Conservation (phyloP, 2,113 vertebrate genomes). For the Nesogale talazaci region DNA sequence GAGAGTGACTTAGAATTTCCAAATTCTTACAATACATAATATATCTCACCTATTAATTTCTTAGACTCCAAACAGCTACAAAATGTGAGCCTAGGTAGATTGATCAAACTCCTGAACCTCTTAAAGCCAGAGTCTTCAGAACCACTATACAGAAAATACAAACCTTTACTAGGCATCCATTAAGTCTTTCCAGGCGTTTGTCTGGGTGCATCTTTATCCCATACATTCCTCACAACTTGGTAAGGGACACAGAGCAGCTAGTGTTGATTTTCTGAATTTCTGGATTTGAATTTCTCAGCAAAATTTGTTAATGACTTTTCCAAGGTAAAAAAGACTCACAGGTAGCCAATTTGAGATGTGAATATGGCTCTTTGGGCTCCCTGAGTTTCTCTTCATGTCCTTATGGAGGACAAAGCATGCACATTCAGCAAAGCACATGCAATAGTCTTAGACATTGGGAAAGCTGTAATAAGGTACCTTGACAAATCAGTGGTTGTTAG, state of each 20-base stretch:
- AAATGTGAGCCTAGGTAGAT: neutral
- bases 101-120: neutral
- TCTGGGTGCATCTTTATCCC: neutral
- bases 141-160: neutral
- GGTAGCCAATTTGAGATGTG: constrained; percentile 1
- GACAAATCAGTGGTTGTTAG: neutral
- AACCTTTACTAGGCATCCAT: constrained; percentile 15
- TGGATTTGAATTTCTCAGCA: constrained; percentile 4
- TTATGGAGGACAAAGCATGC: neutral
- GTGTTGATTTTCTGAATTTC: constrained; percentile 44
- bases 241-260: neutral
- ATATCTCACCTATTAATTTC: neutral
- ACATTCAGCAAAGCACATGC: neutral
- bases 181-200: neutral
- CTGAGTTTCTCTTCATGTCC: neutral
- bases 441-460: constrained; percentile 8
- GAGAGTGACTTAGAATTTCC: constrained; percentile 18
- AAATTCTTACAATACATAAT: constrained; percentile 28
- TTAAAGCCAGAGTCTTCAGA: neutral
- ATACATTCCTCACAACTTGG: neutral
- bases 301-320: constrained; percentile 33
- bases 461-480: neutral
- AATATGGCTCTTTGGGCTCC: constrained; percentile 27
- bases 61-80: neutral
- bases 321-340: neutral